phyloP scores from a whole-genome alignment of 2,113 vertebrate species.

The Takifugu bimaculatus region DNA sequence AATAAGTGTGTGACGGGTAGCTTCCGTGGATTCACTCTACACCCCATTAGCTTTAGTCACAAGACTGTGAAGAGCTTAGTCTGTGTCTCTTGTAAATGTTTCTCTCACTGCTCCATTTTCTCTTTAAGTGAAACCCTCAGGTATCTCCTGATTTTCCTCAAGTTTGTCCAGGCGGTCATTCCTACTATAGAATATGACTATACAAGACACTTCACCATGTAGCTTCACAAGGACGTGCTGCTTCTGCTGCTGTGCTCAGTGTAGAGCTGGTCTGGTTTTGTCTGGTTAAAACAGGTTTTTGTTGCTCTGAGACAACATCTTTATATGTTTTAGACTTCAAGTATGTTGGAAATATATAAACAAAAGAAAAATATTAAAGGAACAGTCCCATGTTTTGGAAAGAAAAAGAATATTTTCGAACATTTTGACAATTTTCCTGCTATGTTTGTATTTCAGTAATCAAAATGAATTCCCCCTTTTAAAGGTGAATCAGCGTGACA shows the following conservation, averaged over 20 bases:
- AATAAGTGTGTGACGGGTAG: too few species aligned
- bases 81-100: background rate
- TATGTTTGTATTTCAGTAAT: too few species aligned
- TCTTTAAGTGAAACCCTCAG: slow-evolving; percentile 81
- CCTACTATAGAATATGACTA: slow-evolving; percentile 99
- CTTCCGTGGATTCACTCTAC: too few species aligned
- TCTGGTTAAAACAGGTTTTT: background rate
- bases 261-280: background rate
- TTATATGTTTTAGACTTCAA: slow-evolving; percentile 3
- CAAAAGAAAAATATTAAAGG: background rate
- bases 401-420: background rate
- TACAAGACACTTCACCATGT: slow-evolving; percentile 98
- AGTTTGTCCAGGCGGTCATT: slow-evolving; percentile 99
- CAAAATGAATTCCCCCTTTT: background rate
- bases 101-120: slow-evolving; percentile 12
- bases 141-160: slow-evolving; percentile 99
- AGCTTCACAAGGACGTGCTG: slow-evolving; percentile 40
- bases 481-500: background rate
- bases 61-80: background rate
- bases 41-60: too few species aligned
- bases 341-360: slow-evolving; percentile 12
- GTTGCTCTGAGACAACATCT: slow-evolving; percentile 20
- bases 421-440: too few species aligned
- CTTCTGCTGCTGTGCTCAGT: background rate
- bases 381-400: slow-evolving; percentile 6